Evolutionary conservation across 2,888 invertebrate genomes (phyloP).

Genomic region (Hyposoter dolosus): DNA sequence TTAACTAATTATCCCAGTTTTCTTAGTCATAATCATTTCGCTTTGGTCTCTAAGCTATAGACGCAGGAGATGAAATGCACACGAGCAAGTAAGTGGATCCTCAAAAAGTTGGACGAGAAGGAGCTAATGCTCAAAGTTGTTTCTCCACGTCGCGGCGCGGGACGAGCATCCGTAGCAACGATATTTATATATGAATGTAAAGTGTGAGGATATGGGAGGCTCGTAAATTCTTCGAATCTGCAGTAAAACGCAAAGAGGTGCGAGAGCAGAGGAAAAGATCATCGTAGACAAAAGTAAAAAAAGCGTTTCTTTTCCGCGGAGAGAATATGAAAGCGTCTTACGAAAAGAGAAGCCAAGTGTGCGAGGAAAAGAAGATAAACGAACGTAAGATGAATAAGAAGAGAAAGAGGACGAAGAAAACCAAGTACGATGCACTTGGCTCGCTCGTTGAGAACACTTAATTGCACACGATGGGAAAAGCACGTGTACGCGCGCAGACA

Average conservation of each 20-base stretch:
- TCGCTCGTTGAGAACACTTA: conserved; percentile 64
- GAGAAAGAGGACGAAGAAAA: conserved; percentile 23
- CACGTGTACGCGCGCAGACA: conserved; percentile 45
- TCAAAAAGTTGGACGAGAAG: conserved; percentile 38
- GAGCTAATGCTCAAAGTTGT: conserved; percentile 68
- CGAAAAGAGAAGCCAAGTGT: conserved; percentile 22
- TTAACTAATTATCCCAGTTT: conserved; percentile 38
- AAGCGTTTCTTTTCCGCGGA: not conserved
- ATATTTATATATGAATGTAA: conserved; percentile 5
- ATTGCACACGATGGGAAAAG: conserved; percentile 67
- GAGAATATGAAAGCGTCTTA: conserved; percentile 2
- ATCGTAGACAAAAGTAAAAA: conserved; percentile 35
- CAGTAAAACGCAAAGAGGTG: conserved; percentile 63
- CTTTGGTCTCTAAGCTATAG: not conserved
- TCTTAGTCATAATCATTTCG: conserved; percentile 10
- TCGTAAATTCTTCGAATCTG: conserved; percentile 78
- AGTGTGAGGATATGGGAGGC: conserved; percentile 53
- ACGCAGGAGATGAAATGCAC: conserved; percentile 8
- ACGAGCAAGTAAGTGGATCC: conserved; percentile 27
- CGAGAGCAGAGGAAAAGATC: conserved; percentile 57
- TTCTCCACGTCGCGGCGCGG: not conserved
- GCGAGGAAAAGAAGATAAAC: conserved; percentile 42
- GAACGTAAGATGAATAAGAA: not conserved
- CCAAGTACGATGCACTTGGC: conserved; percentile 47
- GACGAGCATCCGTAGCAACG: not conserved